These are phyloP conservation scores for Pionites leucogaster DNA, from an alignment of 2,113 vertebrate genomes.

Conservation along the genomic window DNA sequence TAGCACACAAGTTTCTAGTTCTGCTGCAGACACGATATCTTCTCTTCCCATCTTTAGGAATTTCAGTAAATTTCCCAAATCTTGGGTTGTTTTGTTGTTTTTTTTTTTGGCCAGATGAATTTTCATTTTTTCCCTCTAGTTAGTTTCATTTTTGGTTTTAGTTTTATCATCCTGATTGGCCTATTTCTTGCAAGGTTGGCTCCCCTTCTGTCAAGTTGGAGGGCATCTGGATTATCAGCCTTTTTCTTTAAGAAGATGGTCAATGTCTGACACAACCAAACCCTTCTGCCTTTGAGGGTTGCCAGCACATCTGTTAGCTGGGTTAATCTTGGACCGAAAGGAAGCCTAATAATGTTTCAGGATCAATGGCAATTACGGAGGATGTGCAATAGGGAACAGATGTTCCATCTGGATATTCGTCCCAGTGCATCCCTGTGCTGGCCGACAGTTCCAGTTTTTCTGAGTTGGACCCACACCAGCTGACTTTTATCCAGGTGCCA, in stretches of 20 bases:
- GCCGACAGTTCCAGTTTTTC: not conserved
- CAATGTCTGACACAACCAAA: not conserved
- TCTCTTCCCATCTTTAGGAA: not conserved
- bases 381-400: constrained; percentile 31
- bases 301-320: not conserved
- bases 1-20: not conserved
- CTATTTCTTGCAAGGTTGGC: not conserved
- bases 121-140: not conserved
- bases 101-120: not conserved
- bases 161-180: not conserved
- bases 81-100: not conserved
- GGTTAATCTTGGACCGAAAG: not conserved
- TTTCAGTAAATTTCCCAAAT: not conserved
- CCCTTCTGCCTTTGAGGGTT: not conserved
- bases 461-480: not conserved
- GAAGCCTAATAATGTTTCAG: not conserved
- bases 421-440: not conserved
- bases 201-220: not conserved
- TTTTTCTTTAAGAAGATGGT: not conserved
- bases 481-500: constrained; percentile 5
- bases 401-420: not conserved
- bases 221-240: not conserved
- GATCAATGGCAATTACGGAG: not conserved
- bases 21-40: not conserved
- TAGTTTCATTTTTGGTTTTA: not conserved